Base-by-base conservation (phyloP, 1,140 invertebrate species). In the Drosophila albomicans region DNA sequence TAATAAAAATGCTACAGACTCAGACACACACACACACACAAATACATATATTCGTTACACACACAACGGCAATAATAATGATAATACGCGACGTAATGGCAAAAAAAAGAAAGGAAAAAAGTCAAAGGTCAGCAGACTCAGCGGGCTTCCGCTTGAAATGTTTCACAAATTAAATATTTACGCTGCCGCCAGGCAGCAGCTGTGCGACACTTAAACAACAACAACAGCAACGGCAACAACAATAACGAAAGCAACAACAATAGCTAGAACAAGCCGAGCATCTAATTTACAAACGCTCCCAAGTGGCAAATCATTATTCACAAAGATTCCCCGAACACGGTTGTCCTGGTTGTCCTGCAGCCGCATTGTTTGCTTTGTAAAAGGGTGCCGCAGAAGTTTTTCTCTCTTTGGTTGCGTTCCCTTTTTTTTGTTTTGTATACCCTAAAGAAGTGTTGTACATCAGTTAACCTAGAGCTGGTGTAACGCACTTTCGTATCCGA, bases 291-390 rank as follows among this genome's bases (percentile, higher is more conserved):
- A 88, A 88, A 78, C 64, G 85, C 84, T 88, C 84, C 84, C 84
- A 89, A 88, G 85, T 88, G 84, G 84, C 85, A 89, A 88, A 89
- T 88, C 84, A 89, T 89, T 88, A 88, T 89, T 82, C 84, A 89
- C 70, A 67, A 75, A 89, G 75, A 79, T 76, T 79, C 78, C 59
- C 72, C 10, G 63, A 46, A 57, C 45, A 43, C 46, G 48, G 61
- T 45, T 57, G 46, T 75, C 56, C 61, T 61, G 48, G 61, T 45
- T 57, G 46, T 75, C 56, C 61, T 61, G 65, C 63, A 56, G 59
- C 51, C 63, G 43, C 59, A 74, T 79, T 79, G 63, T 76, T 82
- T 82, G 69, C 77, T 69, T 82, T 79, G 49, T 70, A 48, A 84
- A 84, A 78, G 66, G 62, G 46, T 54, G 46, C 61, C 43, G 15